phyloP scores from a whole-genome alignment of 2,797 vertebrate species.

The Selene dorsalis region DNA sequence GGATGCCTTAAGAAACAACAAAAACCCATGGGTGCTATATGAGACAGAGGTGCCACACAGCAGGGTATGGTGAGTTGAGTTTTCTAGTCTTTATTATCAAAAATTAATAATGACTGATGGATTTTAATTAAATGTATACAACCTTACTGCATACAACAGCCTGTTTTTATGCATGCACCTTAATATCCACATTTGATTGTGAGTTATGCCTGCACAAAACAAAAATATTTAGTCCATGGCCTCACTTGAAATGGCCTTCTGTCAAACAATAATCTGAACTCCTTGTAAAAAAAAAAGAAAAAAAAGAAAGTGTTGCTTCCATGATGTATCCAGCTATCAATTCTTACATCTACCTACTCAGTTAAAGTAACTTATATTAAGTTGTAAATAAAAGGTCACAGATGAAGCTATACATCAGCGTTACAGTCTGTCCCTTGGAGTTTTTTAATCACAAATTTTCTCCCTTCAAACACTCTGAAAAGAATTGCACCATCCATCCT shows the following conservation, averaged over 20 bases:
- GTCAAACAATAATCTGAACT: neutral
- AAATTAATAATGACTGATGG: neutral
- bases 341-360: neutral
- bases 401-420: neutral
- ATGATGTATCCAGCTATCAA: neutral
- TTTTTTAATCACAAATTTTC: conserved; percentile 1
- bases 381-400: neutral
- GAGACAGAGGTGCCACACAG: conserved; percentile 72
- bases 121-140: too few relatives aligned
- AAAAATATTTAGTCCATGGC: neutral
- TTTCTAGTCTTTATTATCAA: neutral
- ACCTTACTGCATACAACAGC: too few relatives aligned
- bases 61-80: conserved; percentile 78
- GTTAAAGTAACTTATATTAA: neutral
- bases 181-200: neutral
- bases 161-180: too few relatives aligned
- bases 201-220: neutral
- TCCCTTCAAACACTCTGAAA: neutral
- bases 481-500: neutral
- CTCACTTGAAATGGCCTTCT: neutral
- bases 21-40: conserved; percentile 72
- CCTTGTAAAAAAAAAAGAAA: neutral
- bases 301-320: too few relatives aligned
- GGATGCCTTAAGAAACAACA: conserved; percentile 48
- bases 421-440: neutral